Percentiles rank a stretch among this genome's conserved stretches.
Conservation (phyloP, 2,797 vertebrate genomes). For the Smutsia gigantea region DNA sequence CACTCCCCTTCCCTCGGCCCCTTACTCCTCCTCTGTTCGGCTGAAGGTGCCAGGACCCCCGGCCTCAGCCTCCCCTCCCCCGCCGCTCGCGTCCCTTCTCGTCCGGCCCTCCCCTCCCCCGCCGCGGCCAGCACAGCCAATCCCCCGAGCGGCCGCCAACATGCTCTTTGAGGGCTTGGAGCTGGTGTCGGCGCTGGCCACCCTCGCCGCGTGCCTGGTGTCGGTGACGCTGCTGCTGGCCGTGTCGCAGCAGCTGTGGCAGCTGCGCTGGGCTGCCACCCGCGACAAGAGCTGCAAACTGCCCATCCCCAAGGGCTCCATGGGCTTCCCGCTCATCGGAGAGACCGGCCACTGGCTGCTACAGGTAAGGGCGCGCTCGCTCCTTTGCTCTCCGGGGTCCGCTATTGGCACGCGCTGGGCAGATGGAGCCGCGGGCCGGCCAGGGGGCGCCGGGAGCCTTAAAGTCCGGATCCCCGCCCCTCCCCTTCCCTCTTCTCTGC, state of each 20-base stretch:
- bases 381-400: slow-evolving; percentile 42
- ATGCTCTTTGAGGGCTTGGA: slow-evolving; percentile 97
- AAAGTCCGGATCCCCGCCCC: slow-evolving; percentile 44
- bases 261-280: slow-evolving; percentile 96
- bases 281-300: slow-evolving; percentile 97
- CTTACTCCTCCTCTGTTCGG: slow-evolving; percentile 55
- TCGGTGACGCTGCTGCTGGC: slow-evolving; percentile 95
- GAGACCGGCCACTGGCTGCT: slow-evolving; percentile 99
- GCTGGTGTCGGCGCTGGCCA: slow-evolving; percentile 96
- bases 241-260: slow-evolving; percentile 97
- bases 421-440: background rate
- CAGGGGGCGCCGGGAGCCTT: slow-evolving; percentile 54
- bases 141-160: slow-evolving; percentile 83
- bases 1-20: slow-evolving; percentile 61
- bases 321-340: slow-evolving; percentile 98
- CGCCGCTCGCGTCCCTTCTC: slow-evolving; percentile 47
- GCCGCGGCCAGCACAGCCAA: slow-evolving; percentile 75
- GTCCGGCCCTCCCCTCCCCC: slow-evolving; percentile 75
- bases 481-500: slow-evolving; percentile 61
- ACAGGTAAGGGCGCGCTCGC: slow-evolving; percentile 91
- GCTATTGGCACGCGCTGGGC: background rate
- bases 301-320: slow-evolving; percentile 97
- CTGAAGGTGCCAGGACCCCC: slow-evolving; percentile 71
- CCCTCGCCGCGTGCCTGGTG: slow-evolving; percentile 95
- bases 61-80: slow-evolving; percentile 74